Evolutionary conservation across 2,113 vertebrate genomes (phyloP).

Genomic region (Ochotona curzoniae): DNA sequence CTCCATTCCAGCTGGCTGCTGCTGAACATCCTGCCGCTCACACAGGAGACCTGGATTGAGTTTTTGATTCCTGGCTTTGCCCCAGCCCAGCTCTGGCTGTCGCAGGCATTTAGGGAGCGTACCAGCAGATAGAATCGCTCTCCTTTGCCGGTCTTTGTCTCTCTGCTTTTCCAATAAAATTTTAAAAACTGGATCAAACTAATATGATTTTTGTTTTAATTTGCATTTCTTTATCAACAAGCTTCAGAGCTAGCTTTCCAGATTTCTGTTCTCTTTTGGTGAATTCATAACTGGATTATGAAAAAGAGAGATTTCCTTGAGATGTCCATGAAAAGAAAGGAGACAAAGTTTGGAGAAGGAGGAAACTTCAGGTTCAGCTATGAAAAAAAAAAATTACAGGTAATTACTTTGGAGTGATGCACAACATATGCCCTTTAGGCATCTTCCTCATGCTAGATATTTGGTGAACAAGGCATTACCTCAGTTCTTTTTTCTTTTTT

Average conservation of each 20-base stretch:
- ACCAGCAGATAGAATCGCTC: too few relatives aligned
- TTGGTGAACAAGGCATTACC: too few relatives aligned
- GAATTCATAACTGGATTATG: slow-evolving; percentile 11
- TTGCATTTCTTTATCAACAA: slow-evolving; percentile 18
- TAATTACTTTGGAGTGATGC: background rate
- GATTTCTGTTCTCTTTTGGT: background rate
- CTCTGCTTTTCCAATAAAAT: too few relatives aligned
- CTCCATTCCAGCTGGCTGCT: too few relatives aligned
- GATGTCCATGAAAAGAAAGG: slow-evolving; percentile 9
- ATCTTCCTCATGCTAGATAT: background rate
- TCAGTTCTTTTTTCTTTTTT: too few relatives aligned
- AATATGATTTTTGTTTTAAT: slow-evolving; percentile 25
- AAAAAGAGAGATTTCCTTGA: background rate
- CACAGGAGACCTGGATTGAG: too few relatives aligned
- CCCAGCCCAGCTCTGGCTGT: too few relatives aligned
- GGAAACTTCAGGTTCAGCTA: slow-evolving; percentile 2
- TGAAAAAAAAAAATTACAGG: background rate
- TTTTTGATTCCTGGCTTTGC: too few relatives aligned
- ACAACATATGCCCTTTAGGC: background rate
- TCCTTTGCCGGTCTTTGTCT: too few relatives aligned
- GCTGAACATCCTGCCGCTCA: too few relatives aligned
- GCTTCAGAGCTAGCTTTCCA: slow-evolving; percentile 39
- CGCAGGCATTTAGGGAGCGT: too few relatives aligned
- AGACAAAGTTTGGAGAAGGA: background rate
- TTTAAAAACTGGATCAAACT: background rate